These are phyloP conservation scores for Heterohyrax brucei DNA, from an alignment of 2,797 vertebrate species.

Conservation along the genomic window DNA sequence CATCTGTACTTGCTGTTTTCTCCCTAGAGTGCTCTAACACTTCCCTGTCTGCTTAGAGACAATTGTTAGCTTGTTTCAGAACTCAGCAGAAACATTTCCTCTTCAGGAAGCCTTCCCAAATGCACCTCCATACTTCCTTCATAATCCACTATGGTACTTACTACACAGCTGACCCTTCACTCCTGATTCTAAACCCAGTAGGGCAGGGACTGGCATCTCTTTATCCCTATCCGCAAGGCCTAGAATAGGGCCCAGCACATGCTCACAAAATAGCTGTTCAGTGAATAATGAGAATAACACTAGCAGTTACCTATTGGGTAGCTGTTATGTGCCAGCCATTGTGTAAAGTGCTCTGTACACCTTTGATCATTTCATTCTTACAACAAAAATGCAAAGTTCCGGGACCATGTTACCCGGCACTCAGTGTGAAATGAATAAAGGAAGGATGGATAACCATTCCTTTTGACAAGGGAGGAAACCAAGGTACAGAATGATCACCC, in stretches of 20 bases:
- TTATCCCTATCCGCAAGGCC: not conserved
- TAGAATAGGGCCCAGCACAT: not conserved
- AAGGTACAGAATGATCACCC: not conserved
- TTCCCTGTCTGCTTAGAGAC: not conserved
- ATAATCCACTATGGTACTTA: not conserved
- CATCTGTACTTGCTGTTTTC: not conserved
- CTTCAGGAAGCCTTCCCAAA: slow-evolving; percentile 42
- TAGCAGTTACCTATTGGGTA: not conserved
- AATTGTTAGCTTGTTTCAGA: slow-evolving; percentile 56
- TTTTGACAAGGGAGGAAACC: not conserved
- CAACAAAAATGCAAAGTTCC: not conserved
- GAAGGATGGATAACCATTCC: not conserved
- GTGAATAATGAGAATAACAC: not conserved
- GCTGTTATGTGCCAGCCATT: not conserved
- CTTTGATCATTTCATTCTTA: not conserved
- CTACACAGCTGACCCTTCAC: not conserved
- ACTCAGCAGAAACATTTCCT: not conserved
- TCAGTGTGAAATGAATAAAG: slow-evolving; percentile 13
- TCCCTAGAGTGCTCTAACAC: not conserved
- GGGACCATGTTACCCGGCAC: not conserved
- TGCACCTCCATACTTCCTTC: not conserved
- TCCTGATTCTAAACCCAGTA: slow-evolving; percentile 3
- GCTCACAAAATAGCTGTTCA: slow-evolving; percentile 24
- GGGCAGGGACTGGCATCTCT: not conserved
- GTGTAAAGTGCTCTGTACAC: not conserved